Evolutionary conservation across 1,140 invertebrate genomes (phyloP).

Genomic region (Brachionus calyciflorus): DNA sequence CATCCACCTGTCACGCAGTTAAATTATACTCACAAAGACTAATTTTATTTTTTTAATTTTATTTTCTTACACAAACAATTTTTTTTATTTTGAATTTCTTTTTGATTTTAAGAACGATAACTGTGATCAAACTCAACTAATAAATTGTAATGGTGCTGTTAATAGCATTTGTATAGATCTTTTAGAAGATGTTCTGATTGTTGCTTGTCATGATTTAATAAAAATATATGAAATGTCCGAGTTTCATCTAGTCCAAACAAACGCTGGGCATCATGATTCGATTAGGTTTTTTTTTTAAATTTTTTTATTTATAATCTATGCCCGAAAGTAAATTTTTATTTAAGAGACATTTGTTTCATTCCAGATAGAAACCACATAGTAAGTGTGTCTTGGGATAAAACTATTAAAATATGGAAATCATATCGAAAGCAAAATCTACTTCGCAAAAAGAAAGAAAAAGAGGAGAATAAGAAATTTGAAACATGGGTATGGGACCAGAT

Average conservation of each 20-base stretch:
- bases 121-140: slow-evolving; percentile 20
- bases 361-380: slow-evolving; percentile 59
- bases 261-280: slow-evolving; percentile 57
- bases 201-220: slow-evolving; percentile 31
- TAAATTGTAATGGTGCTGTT: slow-evolving; percentile 16
- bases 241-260: slow-evolving; percentile 57
- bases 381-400: slow-evolving; percentile 59
- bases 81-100: too few relatives aligned
- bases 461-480: slow-evolving; percentile 12
- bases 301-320: not conserved
- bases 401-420: slow-evolving; percentile 59
- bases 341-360: slow-evolving; percentile 55
- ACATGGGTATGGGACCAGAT: slow-evolving; percentile 43
- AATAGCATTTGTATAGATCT: slow-evolving; percentile 41
- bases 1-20: too few relatives aligned
- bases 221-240: slow-evolving; percentile 58
- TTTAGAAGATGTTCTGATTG: slow-evolving; percentile 23
- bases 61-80: not conserved
- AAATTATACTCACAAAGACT: too few relatives aligned
- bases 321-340: not conserved
- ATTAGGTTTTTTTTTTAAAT: slow-evolving; percentile 50
- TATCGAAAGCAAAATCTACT: slow-evolving; percentile 51
- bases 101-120: not conserved
- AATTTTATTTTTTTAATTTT: too few relatives aligned
- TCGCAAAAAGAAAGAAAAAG: slow-evolving; percentile 7